Conservation (phyloP, 2,797 vertebrate genomes). For the Hylomyscus alleni region DNA sequence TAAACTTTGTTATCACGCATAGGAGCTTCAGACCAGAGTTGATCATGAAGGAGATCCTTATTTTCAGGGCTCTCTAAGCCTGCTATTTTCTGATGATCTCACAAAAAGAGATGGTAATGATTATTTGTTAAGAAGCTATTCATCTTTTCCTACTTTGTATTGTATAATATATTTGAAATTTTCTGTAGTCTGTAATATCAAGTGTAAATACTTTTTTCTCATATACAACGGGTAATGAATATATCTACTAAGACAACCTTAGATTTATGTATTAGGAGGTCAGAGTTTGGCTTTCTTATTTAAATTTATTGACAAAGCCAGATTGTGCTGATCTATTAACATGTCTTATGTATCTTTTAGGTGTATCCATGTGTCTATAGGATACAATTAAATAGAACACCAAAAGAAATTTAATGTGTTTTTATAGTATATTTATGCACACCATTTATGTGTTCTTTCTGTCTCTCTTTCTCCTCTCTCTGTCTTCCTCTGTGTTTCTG, state of each 20-base stretch:
- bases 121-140: not conserved
- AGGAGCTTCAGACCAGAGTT: not conserved
- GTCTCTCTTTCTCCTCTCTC: too few species aligned
- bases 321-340: not conserved
- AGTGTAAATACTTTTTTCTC: too few species aligned
- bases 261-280: not conserved
- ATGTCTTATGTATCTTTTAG: not conserved
- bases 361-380: not conserved
- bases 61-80: not conserved
- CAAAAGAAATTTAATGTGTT: not conserved
- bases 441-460: not conserved
- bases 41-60: not conserved
- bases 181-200: not conserved
- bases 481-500: too few species aligned
- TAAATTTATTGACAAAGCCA: not conserved
- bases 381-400: not conserved
- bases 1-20: not conserved
- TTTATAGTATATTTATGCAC: not conserved
- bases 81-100: not conserved
- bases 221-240: not conserved
- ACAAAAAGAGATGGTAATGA: not conserved
- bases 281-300: not conserved
- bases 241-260: not conserved
- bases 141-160: not conserved
- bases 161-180: not conserved